Conservation (phyloP, 2,888 invertebrate species). For the Horisme vitalbata region DNA sequence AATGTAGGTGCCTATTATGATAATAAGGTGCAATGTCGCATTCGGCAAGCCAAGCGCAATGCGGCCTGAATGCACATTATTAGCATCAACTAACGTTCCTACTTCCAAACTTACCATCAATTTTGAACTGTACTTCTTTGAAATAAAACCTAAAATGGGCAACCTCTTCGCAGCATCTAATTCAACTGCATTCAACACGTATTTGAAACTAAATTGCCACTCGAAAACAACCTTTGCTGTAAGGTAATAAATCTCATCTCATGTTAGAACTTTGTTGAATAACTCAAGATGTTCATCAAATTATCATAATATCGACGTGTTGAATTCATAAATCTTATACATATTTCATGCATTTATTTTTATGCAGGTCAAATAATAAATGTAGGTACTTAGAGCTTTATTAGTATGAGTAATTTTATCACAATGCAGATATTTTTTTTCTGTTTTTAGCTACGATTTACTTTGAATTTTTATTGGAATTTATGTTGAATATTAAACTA, state of each 20-base stretch:
- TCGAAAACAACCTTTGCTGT: slow-evolving; percentile 11
- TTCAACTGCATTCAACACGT: slow-evolving; percentile 1
- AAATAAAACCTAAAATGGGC: slow-evolving; percentile 9
- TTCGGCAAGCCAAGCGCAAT: slow-evolving; percentile 40
- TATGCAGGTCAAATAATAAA: neutral
- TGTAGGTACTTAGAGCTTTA: neutral
- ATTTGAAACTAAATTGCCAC: slow-evolving; percentile 1
- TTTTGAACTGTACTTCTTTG: slow-evolving; percentile 14
- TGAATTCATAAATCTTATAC: slow-evolving; percentile 19
- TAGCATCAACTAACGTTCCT: slow-evolving; percentile 40
- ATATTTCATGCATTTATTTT: slow-evolving; percentile 6
- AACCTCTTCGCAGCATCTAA: neutral
- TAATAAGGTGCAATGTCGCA: slow-evolving; percentile 29
- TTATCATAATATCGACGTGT: slow-evolving; percentile 24
- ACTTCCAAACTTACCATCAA: slow-evolving; percentile 18
- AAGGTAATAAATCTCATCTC: slow-evolving; percentile 11
- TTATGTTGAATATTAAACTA: no score
- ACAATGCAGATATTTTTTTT: no score
- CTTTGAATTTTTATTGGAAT: no score
- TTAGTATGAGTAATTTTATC: neutral
- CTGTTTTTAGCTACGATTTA: no score
- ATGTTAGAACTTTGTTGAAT: slow-evolving; percentile 9
- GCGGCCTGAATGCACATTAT: slow-evolving; percentile 47
- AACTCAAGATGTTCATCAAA: slow-evolving; percentile 20
- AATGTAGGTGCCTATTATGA: slow-evolving; percentile 32